Evolutionary conservation across 2,797 vertebrate genomes (phyloP).

Genomic region (Graptemys geographica): DNA sequence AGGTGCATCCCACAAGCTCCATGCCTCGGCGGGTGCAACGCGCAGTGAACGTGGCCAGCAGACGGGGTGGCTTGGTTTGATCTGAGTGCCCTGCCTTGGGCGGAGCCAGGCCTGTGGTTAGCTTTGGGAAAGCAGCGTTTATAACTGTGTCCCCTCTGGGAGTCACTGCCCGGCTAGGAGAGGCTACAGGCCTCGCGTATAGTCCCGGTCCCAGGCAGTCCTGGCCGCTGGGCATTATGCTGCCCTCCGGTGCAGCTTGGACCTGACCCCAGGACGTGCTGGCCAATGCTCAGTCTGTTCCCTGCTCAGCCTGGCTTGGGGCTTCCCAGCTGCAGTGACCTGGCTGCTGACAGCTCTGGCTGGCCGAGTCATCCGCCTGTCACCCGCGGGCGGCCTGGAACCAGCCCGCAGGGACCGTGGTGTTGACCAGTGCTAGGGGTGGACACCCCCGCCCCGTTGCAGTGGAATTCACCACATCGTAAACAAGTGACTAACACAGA

Average conservation of each 20-base stretch:
- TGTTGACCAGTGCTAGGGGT: neutral
- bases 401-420: neutral
- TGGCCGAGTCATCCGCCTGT: neutral
- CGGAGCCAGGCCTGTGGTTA: neutral
- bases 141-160: neutral
- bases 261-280: neutral
- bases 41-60: neutral
- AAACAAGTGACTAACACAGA: too few relatives aligned
- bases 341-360: neutral
- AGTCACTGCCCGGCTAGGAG: neutral
- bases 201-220: neutral
- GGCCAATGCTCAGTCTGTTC: neutral
- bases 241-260: neutral
- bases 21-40: neutral
- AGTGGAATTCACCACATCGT: neutral
- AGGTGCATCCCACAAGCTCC: neutral
- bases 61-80: neutral
- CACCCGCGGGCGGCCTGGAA: neutral
- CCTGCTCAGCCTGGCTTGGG: neutral
- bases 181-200: too few relatives aligned
- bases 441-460: neutral
- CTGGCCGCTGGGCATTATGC: neutral
- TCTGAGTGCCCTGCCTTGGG: neutral
- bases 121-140: neutral
- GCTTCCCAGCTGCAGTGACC: neutral